A percentile compares a stretch with the other conserved stretches of the same genome.
These are phyloP conservation scores for Erethizon dorsatum DNA, from an alignment of 2,797 vertebrate genomes.

Conservation along the genomic window DNA sequence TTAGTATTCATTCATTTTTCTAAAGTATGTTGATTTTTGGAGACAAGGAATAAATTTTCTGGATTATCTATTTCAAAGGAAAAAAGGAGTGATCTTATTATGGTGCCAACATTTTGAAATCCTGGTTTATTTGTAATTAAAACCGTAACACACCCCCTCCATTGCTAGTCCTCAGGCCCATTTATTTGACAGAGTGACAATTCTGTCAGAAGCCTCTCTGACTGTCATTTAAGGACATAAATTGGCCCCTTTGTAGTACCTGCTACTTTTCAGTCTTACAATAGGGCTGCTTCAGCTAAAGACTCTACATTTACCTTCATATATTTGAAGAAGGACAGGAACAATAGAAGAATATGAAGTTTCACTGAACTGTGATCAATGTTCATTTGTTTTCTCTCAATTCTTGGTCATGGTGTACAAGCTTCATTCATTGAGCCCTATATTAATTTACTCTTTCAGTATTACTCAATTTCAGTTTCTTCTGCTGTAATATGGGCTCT, in stretches of 20 bases:
- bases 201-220: slow-evolving; percentile 31
- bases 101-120: slow-evolving; percentile 39
- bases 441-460: neutral
- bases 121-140: neutral
- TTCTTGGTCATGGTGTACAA: slow-evolving; percentile 23
- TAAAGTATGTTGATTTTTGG: neutral
- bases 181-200: slow-evolving; percentile 25
- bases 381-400: slow-evolving; percentile 50
- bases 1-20: slow-evolving; percentile 13
- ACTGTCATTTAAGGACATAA: neutral
- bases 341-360: slow-evolving; percentile 22
- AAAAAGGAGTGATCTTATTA: slow-evolving; percentile 34
- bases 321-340: slow-evolving; percentile 40
- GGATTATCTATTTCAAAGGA: slow-evolving; percentile 27
- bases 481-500: slow-evolving; percentile 14
- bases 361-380: neutral
- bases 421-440: slow-evolving; percentile 36
- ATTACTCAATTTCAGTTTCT: slow-evolving; percentile 58
- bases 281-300: neutral
- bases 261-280: slow-evolving; percentile 30
- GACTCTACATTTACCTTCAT: neutral
- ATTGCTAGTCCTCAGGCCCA: neutral
- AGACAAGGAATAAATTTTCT: slow-evolving; percentile 10
- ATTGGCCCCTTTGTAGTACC: neutral
- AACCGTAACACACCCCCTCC: neutral